A percentile compares a stretch with the other conserved stretches of the same genome.
These are phyloP conservation scores for Chamaetylas fuelleborni DNA, from an alignment of 2,113 vertebrate genomes.

Conservation along the genomic window DNA sequence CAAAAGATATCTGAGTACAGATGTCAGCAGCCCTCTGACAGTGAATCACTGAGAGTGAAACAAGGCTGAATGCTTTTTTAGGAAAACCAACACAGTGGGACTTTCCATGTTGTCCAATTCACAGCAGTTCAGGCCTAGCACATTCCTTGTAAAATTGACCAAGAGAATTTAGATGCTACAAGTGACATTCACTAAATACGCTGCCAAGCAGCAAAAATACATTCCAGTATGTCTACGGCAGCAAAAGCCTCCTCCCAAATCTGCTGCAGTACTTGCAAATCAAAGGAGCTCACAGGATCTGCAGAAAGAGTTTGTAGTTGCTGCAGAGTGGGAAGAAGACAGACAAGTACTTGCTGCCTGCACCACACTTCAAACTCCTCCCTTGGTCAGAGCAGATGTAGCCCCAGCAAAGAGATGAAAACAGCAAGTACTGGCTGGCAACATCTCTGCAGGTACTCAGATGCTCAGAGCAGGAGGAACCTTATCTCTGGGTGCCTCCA, in stretches of 20 bases:
- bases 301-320: not conserved
- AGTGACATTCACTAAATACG: not conserved
- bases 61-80: not conserved
- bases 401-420: not conserved
- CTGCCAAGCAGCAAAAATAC: not conserved
- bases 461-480: not conserved
- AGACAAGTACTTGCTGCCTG: not conserved
- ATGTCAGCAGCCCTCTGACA: not conserved
- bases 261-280: not conserved
- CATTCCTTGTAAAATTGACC: not conserved
- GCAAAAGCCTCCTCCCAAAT: not conserved
- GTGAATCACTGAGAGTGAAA: not conserved
- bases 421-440: not conserved
- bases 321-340: not conserved
- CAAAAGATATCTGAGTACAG: not conserved
- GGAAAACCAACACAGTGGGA: not conserved
- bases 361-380: not conserved
- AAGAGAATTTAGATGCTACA: not conserved
- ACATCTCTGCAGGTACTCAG: not conserved
- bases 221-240: not conserved
- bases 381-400: not conserved
- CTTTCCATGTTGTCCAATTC: not conserved
- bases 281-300: not conserved
- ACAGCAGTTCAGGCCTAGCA: not conserved
- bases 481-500: not conserved